These are phyloP conservation scores for Cerastoderma edule DNA, from an alignment of 2,888 invertebrate genomes.

Conservation along the genomic window DNA sequence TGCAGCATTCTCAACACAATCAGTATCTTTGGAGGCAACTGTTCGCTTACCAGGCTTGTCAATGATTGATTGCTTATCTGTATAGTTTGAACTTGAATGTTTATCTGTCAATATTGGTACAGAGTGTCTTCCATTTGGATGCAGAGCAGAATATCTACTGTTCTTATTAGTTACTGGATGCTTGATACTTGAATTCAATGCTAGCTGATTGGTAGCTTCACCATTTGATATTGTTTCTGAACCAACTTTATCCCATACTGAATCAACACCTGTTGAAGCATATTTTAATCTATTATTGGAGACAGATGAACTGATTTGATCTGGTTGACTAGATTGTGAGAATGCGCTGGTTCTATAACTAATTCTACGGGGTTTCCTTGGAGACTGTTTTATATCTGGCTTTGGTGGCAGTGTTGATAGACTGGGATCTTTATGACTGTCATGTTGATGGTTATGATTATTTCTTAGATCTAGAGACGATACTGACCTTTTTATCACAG, in stretches of 20 bases:
- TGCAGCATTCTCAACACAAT: no score
- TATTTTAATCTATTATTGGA: slow-evolving; percentile 29
- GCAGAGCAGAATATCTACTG: not conserved
- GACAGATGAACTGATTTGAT: slow-evolving; percentile 50
- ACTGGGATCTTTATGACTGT: not conserved
- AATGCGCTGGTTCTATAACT: slow-evolving; percentile 56
- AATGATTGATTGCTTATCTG: no score
- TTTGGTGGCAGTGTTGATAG: not conserved
- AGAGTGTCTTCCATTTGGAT: slow-evolving; percentile 1
- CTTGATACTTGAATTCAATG: not conserved
- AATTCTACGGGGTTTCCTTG: slow-evolving; percentile 50
- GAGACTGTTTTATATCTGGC: not conserved
- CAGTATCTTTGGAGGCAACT: no score
- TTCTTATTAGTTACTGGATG: not conserved
- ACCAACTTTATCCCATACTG: not conserved
- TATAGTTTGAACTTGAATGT: no score
- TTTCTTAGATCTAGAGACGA: slow-evolving; percentile 2
- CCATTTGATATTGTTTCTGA: not conserved
- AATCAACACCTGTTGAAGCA: not conserved
- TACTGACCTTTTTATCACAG: slow-evolving; percentile 25
- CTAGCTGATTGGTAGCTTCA: not conserved
- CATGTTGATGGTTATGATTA: not conserved
- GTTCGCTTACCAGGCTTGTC: no score
- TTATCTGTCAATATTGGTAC: not conserved
- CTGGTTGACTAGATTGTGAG: slow-evolving; percentile 37